Evolutionary conservation across 2,888 invertebrate genomes (phyloP).

Genomic region (Chaetogeoica ovagalla): DNA sequence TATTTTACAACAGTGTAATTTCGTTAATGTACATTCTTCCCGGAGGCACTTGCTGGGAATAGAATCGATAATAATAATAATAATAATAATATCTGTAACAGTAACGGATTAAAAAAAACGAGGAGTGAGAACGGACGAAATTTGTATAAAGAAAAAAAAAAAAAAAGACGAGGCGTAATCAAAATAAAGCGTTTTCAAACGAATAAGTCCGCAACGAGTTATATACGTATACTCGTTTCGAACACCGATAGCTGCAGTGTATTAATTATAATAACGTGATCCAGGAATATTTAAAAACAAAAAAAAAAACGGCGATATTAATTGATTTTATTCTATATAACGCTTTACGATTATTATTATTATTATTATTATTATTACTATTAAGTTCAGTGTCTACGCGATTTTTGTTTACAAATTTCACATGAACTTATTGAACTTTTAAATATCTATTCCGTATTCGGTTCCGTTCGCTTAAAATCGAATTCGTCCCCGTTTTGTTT

Average conservation of each 20-base stretch:
- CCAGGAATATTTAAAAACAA: too few species aligned
- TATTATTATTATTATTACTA: too few species aligned
- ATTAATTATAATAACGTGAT: too few species aligned
- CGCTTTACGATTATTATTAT: too few species aligned
- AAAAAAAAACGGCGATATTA: too few species aligned
- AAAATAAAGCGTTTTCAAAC: conserved; percentile 28
- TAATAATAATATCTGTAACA: conserved; percentile 6
- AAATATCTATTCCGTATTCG: too few species aligned
- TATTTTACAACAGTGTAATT: not conserved
- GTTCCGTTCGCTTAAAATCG: too few species aligned
- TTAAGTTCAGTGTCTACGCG: too few species aligned
- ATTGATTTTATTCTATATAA: too few species aligned
- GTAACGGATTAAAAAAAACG: conserved; percentile 9
- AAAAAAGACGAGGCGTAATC: conserved; percentile 14
- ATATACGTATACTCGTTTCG: not conserved
- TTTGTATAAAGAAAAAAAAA: not conserved
- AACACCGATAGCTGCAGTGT: too few species aligned
- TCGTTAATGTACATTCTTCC: conserved; percentile 40
- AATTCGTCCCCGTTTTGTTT: not conserved
- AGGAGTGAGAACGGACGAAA: not conserved
- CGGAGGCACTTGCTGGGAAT: conserved; percentile 10
- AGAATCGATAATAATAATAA: not conserved
- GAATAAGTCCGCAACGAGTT: not conserved
- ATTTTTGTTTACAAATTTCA: not conserved
- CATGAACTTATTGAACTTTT: too few species aligned